Evolutionary conservation across 2,113 vertebrate species (phyloP).

Genomic region (Sinosuthora webbiana): DNA sequence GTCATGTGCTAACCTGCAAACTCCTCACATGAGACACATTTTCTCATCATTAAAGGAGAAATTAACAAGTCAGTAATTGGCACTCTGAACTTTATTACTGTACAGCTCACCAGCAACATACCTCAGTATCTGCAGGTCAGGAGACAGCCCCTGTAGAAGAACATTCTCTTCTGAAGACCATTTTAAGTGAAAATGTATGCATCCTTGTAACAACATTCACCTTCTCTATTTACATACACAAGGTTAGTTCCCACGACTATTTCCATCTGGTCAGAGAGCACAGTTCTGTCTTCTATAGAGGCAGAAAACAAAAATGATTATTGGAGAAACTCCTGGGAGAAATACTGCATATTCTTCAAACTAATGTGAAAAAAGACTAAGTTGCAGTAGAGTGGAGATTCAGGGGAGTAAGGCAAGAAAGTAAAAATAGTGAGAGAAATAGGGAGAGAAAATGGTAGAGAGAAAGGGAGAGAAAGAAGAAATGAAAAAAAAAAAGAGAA

Average conservation of each 20-base stretch:
- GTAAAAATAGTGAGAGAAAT: neutral
- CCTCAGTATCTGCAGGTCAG: neutral
- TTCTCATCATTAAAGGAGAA: slow-evolving; percentile 8
- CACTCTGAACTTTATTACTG: neutral
- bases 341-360: neutral
- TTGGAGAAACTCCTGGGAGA: neutral
- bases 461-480: neutral
- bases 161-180: neutral
- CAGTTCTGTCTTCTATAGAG: neutral
- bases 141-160: neutral
- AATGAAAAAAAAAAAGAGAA: neutral
- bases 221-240: neutral
- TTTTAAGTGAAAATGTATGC: neutral
- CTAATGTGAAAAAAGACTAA: neutral
- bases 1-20: neutral
- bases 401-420: neutral
- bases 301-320: neutral
- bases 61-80: neutral
- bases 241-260: neutral
- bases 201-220: neutral
- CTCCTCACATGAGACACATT: neutral
- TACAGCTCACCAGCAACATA: neutral
- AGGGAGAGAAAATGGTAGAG: neutral
- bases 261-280: neutral
- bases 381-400: neutral